Evolutionary conservation across 2,888 invertebrate species (phyloP), one percentile per base, ranked within the genome.

Genomic region (Dicycla oo): DNA sequence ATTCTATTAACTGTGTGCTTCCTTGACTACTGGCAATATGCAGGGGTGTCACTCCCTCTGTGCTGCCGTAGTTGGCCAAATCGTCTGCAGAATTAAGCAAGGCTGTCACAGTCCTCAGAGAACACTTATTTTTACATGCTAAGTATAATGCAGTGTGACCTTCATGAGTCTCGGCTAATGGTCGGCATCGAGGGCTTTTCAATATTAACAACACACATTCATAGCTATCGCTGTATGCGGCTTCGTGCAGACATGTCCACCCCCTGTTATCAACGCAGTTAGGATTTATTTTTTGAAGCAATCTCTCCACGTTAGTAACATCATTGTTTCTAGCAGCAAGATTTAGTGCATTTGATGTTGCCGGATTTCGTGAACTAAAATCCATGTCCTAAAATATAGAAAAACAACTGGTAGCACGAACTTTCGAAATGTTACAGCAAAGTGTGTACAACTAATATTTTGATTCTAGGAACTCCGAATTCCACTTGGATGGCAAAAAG

Each of bases 161-260:
- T 88, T 96, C 96, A 64, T 95, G 94, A 26, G 96, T 95, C 81
- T 95, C 94, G 2, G 91, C 90, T 23, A 94, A 79, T 8, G 91
- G 91, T 74, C 94, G 87, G 68, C 93, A 93, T 58, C 88, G 87
- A 15, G 89, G 89, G 67, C 93, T 91, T 54, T 93, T 90, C 80
- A 96, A 80, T 74, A 96, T 94, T 7, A 93, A 75, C 69, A 88
- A 61, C 45, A 96, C 78, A 64, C 94, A 90, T 73, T 95, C 92
- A 64, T 93, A 93, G 73, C 93, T 93, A 77, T 96, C 94, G 54
- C 88, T 89, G 18, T 92, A 93, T 1, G 96, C 96, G 2, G 96
- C 96, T 90, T 96, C 96, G 65, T 96, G 96, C 2, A 96, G 89
- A 69, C 96, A 94, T 0, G 96, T 96, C 96, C 96, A 96, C 10